Evolutionary conservation across 2,888 invertebrate species (phyloP).

Genomic region (Cryptocephalus primarius): DNA sequence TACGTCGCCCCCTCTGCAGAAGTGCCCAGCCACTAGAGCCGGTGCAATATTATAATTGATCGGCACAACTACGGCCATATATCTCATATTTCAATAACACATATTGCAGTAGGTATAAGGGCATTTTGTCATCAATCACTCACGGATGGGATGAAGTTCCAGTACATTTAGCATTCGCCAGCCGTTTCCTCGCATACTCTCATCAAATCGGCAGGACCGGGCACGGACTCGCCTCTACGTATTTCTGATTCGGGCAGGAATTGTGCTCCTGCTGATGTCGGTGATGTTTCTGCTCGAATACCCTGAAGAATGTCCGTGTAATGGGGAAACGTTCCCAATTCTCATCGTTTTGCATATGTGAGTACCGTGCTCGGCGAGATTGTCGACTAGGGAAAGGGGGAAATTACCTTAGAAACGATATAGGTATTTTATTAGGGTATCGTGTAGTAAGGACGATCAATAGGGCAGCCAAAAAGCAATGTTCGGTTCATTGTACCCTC

Average conservation of each 20-base stretch:
- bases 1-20: too few relatives aligned
- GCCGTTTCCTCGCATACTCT: constrained; percentile 27
- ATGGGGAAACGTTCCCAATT: too few relatives aligned
- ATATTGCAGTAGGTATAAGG: constrained; percentile 36
- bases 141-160: constrained; percentile 38
- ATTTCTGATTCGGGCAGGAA: background rate
- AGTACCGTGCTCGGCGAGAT: too few relatives aligned
- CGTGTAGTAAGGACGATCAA: too few relatives aligned
- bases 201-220: background rate
- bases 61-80: constrained; percentile 24
- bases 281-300: too few relatives aligned
- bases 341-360: too few relatives aligned
- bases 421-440: too few relatives aligned
- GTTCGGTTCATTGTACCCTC: too few relatives aligned
- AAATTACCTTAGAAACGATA: too few relatives aligned
- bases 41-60: constrained; percentile 28
- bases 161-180: constrained; percentile 38
- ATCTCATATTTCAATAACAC: constrained; percentile 38
- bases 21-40: background rate
- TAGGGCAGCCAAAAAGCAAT: too few relatives aligned
- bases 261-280: background rate
- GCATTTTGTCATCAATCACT: constrained; percentile 39
- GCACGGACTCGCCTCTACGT: background rate
- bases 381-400: too few relatives aligned
- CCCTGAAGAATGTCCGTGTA: too few relatives aligned